Base-by-base conservation (phyloP, 2,113 vertebrate genomes). In the Morone saxatilis region DNA sequence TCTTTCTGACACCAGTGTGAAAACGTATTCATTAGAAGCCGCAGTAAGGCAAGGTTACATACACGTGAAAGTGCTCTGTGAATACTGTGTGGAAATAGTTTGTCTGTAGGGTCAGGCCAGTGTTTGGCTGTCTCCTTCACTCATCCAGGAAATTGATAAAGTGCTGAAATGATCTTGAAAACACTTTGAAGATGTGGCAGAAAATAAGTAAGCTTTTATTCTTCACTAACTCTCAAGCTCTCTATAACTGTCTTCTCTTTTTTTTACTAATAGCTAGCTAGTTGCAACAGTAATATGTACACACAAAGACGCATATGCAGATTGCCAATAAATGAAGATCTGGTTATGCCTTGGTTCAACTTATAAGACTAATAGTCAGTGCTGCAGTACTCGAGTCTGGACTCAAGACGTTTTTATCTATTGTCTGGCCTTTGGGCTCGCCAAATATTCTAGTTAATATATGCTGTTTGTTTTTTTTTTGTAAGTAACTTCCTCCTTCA, bases 11-110 rank as follows among this genome's bases (percentile, higher is more conserved):
- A 59, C 13, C 53, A 1, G 22, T 65, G 36, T 71, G 48, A 79
- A 79, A 82, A 78, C 0, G 5, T 62, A 56, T 80, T 86, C 61
- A 84, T 73, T 76, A 86, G 51, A 38, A 80, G 61, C 47, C 51
- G 40, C 62, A 73, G 66, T 61, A 31, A 60, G 50, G 13, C 69
- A 80, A 82, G 81, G 84, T 73, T 71, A 59, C n/a, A 57, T 47
- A 71, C 38, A 66, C 4, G n/a, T 78, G 54, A 77, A 66, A 70
- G 72, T 43, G 36, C 41, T 51, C 7, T 25, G 51, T 45, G 78
- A 62, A 50, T 54, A 22, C 31, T 7, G 57, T 25, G 63, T 71
- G 48, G 68, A 68, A 75, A 51, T 40, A 17, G 36, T 63, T 70
- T 69, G 31, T 59, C 40, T 69, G n/a, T 7, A 3, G 54, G 61